Conservation (phyloP, 2,113 vertebrate species). For the Brienomyrus brachyistius region DNA sequence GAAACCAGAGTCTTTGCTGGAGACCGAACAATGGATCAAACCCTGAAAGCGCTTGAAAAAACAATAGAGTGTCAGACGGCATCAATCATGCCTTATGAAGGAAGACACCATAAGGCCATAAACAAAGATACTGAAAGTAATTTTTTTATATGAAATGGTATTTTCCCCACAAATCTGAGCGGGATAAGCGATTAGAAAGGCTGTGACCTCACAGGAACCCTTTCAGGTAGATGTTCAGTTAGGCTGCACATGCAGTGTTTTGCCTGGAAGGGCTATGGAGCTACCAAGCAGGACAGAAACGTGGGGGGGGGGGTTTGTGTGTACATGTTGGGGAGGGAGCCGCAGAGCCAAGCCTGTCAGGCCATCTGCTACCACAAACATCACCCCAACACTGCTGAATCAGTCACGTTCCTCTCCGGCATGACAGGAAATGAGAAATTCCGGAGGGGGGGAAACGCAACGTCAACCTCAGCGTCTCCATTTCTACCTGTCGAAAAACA, state of each 20-base stretch:
- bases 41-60: not conserved
- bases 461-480: not conserved
- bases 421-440: slow-evolving; percentile 19
- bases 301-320: not conserved
- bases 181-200: not conserved
- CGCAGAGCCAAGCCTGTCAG: not conserved
- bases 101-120: not conserved
- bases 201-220: not conserved
- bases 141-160: not conserved
- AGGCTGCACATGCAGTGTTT: not conserved
- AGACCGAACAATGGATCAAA: not conserved
- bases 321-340: not conserved
- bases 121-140: not conserved
- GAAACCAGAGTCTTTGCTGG: not conserved
- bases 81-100: not conserved
- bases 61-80: not conserved
- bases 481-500: not conserved
- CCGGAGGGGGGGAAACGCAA: not conserved
- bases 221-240: not conserved
- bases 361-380: not conserved
- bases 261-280: not conserved
- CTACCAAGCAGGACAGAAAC: not conserved
- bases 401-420: not conserved
- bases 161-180: not conserved
- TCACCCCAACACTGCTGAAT: not conserved